Evolutionary conservation across 2,888 invertebrate species (phyloP).

Genomic region (Drosophila austrosaltans): DNA sequence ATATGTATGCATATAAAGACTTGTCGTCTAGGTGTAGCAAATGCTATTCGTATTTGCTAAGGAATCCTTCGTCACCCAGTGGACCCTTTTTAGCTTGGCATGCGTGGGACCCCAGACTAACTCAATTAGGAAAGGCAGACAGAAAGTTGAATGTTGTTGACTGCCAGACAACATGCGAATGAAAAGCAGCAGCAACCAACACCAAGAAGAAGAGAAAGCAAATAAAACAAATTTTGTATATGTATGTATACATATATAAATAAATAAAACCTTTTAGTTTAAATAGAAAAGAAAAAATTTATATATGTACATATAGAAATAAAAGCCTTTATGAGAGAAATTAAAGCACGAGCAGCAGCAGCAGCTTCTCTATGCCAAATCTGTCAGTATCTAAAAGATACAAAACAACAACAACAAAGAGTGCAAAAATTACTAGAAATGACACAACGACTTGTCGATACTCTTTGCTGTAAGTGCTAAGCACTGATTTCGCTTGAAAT

Average conservation of each 20-base stretch:
- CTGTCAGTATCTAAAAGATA: too few species aligned
- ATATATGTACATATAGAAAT: not conserved
- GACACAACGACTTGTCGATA: too few species aligned
- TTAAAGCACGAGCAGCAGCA: too few species aligned
- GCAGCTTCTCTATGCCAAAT: too few species aligned
- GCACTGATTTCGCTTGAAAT: too few species aligned
- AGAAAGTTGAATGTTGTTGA: slow-evolving; percentile 66
- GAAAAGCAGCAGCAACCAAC: slow-evolving; percentile 9
- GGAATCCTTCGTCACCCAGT: slow-evolving; percentile 24
- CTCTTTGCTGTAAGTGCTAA: too few species aligned
- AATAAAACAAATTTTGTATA: slow-evolving; percentile 33
- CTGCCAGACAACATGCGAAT: slow-evolving; percentile 51
- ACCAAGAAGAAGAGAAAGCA: not conserved
- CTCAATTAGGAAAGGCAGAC: slow-evolving; percentile 74
- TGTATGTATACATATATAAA: slow-evolving; percentile 7
- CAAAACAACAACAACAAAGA: too few species aligned
- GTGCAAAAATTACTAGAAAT: too few species aligned
- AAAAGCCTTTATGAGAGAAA: slow-evolving; percentile 1
- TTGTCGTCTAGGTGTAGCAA: slow-evolving; percentile 2
- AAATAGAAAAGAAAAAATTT: not conserved
- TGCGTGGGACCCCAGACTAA: slow-evolving; percentile 58
- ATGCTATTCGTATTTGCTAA: slow-evolving; percentile 25
- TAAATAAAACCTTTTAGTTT: slow-evolving; percentile 35
- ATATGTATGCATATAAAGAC: not conserved
- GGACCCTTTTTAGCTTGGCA: slow-evolving; percentile 23